Evolutionary conservation across 2,888 invertebrate genomes (phyloP), one percentile per base, ranked within the genome.

Genomic region (Phyto melanocephala): DNA sequence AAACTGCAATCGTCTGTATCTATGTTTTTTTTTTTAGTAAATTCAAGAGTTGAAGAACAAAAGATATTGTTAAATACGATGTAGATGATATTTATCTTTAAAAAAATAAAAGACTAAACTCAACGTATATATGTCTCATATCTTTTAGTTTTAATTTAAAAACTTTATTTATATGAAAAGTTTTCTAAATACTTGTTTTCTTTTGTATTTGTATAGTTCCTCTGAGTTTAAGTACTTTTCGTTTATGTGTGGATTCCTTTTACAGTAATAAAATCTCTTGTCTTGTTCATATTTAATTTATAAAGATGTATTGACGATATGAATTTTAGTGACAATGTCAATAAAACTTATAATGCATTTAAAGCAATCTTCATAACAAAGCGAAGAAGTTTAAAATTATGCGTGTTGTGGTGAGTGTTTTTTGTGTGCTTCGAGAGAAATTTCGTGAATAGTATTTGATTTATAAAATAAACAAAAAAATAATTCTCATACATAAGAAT

Each of bases 151-250:
- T 60, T 76, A 68, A 68, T 76, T 67, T 50, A 60, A 60, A 76
- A 76, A 68, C 67, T 76, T 68, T 76, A 58, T 76, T 76, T 76
- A 67, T 76, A 76, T 60, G 40, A 76, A 75, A 75, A 75, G 42
- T 74, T 65, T 74, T 56, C 65, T 54, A 13, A 1, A 8, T 62
- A 24, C 0, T 42, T 67, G 22, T 76, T 47, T 67, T 65, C 22
- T 15, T 40, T 56, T 24, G 11, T n/a, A 17, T 33, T 70, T 24
- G 37, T 20, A 22, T 24, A 4, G n/a, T 42, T 22, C 10, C 1
- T 28, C 3, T n/a, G n/a, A n/a, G 3, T 28, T 28, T 28, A 28
- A 28, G 3, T 3, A 28, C 28, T 22, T 24, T 10, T 13, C 4
- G 24, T 42, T 17, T 37, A 11, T 52, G 20, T n/a, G n/a, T n/a